A percentile compares a stretch with the other conserved stretches of the same genome.
phyloP scores from a whole-genome alignment of 2,113 vertebrate species.

The Ptychochromis oligacanthus region DNA sequence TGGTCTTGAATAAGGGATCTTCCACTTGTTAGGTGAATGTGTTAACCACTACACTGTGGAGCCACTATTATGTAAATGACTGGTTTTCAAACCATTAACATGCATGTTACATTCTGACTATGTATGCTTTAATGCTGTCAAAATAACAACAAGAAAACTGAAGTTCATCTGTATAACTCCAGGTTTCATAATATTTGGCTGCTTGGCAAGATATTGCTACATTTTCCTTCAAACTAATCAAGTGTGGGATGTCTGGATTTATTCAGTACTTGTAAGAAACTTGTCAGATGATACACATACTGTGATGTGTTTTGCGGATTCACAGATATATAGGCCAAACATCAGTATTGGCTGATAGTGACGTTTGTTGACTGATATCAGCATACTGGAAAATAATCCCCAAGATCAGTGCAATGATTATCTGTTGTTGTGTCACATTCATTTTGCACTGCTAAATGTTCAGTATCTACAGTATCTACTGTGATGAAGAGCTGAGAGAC shows the following conservation, averaged over 20 bases:
- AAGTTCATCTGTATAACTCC: too few species aligned
- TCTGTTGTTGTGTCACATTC: not conserved
- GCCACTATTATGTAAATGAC: too few species aligned
- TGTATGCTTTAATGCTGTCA: too few species aligned
- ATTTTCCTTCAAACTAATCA: not conserved
- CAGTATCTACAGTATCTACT: too few species aligned
- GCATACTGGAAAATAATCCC: not conserved
- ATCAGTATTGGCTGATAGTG: not conserved
- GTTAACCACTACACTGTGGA: not conserved
- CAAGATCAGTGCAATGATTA: not conserved
- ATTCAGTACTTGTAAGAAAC: not conserved
- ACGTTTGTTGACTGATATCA: not conserved
- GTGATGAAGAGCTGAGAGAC: too few species aligned
- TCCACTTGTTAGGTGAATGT: rapidly evolving
- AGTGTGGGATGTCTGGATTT: not conserved
- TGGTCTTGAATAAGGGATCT: not conserved
- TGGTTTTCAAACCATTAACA: too few species aligned
- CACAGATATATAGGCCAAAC: not conserved
- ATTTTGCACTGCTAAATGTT: too few species aligned
- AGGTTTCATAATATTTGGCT: not conserved
- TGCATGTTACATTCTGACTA: too few species aligned
- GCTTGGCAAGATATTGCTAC: not conserved
- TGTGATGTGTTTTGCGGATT: not conserved
- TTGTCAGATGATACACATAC: not conserved
- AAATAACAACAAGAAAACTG: too few species aligned